These are phyloP conservation scores for Telmatochromis brachygnathus DNA, from an alignment of 2,113 vertebrate genomes.

Conservation along the genomic window DNA sequence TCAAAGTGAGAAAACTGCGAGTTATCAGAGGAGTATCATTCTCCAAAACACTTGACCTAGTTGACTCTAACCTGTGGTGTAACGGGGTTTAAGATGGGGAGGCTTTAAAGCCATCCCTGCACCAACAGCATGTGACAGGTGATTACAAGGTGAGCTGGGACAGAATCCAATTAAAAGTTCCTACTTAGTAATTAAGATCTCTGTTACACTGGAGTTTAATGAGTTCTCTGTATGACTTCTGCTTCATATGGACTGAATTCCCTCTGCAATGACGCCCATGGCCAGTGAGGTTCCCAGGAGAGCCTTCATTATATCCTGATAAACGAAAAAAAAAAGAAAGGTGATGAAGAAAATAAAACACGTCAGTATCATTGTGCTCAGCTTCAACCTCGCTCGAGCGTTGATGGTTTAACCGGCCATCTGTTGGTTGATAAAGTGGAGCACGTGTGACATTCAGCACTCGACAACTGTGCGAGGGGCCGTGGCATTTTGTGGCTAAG, in stretches of 20 bases:
- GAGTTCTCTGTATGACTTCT: not conserved
- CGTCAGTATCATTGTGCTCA: not conserved
- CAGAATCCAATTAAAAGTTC: conserved; percentile 57
- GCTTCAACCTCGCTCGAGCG: not conserved
- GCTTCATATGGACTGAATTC: not conserved
- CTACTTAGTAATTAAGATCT: conserved; percentile 47
- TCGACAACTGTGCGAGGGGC: not conserved
- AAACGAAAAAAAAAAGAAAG: no score
- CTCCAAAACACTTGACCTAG: conserved; percentile 9
- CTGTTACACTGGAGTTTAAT: conserved; percentile 1
- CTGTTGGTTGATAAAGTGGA: conserved; percentile 2
- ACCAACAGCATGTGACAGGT: conserved; percentile 24
- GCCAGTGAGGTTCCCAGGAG: not conserved
- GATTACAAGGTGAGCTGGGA: conserved; percentile 12
- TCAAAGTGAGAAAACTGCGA: not conserved
- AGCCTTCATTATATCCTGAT: not conserved
- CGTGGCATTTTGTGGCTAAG: conserved; percentile 31
- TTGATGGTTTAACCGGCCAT: not conserved
- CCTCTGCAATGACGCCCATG: not conserved
- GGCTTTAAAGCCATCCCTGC: conserved; percentile 40
- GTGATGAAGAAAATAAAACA: not conserved
- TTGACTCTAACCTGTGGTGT: conserved; percentile 38
- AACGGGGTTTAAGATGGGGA: conserved; percentile 22
- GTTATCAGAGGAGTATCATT: not conserved
- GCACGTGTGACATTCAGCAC: conserved; percentile 39